These are phyloP conservation scores for Herpetotheres cachinnans DNA, from an alignment of 2,113 vertebrate species.

Conservation along the genomic window DNA sequence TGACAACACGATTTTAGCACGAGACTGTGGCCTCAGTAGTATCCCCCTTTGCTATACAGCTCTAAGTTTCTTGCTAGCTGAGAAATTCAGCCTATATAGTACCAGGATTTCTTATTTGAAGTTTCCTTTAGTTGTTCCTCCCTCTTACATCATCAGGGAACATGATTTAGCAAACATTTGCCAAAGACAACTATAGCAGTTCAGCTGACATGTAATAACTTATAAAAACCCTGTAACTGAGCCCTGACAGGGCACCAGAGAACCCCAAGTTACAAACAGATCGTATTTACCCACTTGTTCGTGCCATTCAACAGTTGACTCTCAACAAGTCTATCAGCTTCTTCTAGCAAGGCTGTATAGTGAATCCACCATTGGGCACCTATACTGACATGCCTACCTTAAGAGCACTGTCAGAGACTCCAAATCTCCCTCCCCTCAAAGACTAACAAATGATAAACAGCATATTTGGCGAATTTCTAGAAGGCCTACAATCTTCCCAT, in stretches of 20 bases:
- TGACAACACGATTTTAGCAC: neutral
- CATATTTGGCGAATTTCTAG: neutral
- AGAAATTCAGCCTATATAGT: neutral
- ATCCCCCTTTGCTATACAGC: neutral
- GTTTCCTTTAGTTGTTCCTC: neutral
- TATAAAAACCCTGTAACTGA: constrained; percentile 15
- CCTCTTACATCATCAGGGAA: neutral
- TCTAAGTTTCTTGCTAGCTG: neutral
- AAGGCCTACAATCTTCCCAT: neutral
- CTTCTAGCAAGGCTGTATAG: neutral
- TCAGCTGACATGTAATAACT: constrained; percentile 20
- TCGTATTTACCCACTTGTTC: constrained; percentile 38
- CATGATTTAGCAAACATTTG: neutral
- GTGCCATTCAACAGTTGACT: constrained; percentile 24
- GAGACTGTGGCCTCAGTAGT: neutral
- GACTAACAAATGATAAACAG: neutral
- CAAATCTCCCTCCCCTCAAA: accelerated
- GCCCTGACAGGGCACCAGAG: neutral
- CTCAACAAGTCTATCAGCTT: neutral
- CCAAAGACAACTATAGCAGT: neutral
- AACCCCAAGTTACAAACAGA: constrained; percentile 29
- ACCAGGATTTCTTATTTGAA: neutral
- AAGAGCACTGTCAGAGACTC: neutral
- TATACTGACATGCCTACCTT: neutral
- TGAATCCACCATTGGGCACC: neutral